Conservation (phyloP, 2,797 vertebrate genomes). For the Myotis myotis region DNA sequence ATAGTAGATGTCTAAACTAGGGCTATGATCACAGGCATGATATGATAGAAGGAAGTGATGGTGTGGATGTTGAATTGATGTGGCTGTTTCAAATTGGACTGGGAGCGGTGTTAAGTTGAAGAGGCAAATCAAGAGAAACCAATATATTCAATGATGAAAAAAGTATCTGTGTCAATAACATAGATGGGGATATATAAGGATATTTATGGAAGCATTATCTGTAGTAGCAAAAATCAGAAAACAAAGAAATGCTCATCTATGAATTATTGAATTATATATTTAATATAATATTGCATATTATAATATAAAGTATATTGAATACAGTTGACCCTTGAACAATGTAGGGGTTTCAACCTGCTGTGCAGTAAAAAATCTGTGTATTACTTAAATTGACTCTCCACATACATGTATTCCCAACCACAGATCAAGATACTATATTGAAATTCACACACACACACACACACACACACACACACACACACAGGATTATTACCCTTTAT, state of each 20-base stretch:
- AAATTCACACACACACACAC: background rate
- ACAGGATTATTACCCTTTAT: background rate
- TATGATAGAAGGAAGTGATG: background rate
- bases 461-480: too few relatives aligned
- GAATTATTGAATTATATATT: background rate
- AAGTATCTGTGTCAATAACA: background rate
- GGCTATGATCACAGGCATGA: background rate
- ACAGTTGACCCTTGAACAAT: background rate
- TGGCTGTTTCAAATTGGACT: background rate
- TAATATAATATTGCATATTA: background rate
- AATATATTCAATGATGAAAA: background rate
- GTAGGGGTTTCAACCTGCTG: background rate
- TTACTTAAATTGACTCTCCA: background rate
- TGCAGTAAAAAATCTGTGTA: background rate
- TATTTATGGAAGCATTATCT: background rate
- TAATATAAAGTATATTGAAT: background rate
- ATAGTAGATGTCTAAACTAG: background rate
- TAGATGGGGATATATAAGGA: background rate
- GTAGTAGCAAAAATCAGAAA: background rate
- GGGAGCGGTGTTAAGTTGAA: background rate
- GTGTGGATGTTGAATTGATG: background rate
- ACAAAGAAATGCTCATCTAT: background rate
- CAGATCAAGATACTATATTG: background rate
- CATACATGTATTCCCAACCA: background rate
- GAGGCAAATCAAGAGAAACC: background rate